These are phyloP conservation scores for Camponotus fellah DNA, from an alignment of 2,888 invertebrate species.

Conservation along the genomic window DNA sequence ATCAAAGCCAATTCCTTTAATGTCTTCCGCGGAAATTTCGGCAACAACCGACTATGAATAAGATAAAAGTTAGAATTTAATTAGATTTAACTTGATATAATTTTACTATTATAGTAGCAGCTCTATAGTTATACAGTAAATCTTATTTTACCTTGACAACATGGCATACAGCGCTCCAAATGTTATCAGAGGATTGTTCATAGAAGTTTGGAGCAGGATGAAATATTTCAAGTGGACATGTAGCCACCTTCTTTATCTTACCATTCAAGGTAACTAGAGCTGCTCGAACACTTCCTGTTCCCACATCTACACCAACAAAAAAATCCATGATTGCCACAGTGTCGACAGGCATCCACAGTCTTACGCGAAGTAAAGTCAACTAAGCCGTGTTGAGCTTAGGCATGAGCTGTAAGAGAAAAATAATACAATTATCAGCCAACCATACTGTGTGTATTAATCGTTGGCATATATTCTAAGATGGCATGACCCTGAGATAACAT, in stretches of 20 bases:
- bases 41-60: slow-evolving; percentile 68
- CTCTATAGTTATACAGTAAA: background rate
- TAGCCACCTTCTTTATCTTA: slow-evolving; percentile 89
- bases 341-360: background rate
- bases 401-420: slow-evolving; percentile 66
- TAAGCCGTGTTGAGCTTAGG: slow-evolving; percentile 48
- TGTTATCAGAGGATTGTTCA: slow-evolving; percentile 96
- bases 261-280: slow-evolving; percentile 92
- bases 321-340: slow-evolving; percentile 83
- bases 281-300: slow-evolving; percentile 96
- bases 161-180: slow-evolving; percentile 92
- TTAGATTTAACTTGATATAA: background rate
- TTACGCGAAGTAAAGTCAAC: slow-evolving; percentile 61
- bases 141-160: slow-evolving; percentile 91
- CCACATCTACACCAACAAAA: slow-evolving; percentile 97
- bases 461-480: slow-evolving; percentile 65
- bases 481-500: slow-evolving; percentile 80
- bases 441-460: slow-evolving; percentile 61
- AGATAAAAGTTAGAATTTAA: background rate
- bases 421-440: slow-evolving; percentile 68
- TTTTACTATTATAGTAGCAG: background rate
- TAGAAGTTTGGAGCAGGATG: slow-evolving; percentile 92
- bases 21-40: slow-evolving; percentile 78
- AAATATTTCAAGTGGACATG: slow-evolving; percentile 91
- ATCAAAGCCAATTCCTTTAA: slow-evolving; percentile 97